Evolutionary conservation across 2,113 vertebrate genomes (phyloP), one percentile per base, ranked within the genome.

Genomic region (Zeus faber): DNA sequence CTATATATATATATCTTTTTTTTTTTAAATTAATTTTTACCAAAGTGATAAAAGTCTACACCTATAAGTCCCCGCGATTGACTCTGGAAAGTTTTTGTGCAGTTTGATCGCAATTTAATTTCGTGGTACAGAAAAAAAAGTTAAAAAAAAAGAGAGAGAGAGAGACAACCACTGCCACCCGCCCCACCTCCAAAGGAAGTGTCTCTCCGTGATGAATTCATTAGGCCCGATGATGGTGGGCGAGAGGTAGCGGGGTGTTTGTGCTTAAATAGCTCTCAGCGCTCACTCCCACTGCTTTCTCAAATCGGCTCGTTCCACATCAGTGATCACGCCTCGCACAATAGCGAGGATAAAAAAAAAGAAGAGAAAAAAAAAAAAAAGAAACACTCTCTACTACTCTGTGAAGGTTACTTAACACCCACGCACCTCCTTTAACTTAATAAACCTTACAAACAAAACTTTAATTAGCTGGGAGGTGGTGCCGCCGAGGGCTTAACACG

Each of bases 391-490:
- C 62, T 58, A 10, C 5, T 57, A 71, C 62, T 81, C 56, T 59
- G 41, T 78, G 81, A 87, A 84, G 79, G 84, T 85, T 84, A 82
- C 70, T 62, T 58, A 14, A 85, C 84, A 66, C 87, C 85, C 80
- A 83, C 85, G 50, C 61, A 53, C 61, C 62, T 53, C 64, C 81
- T 21, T 72, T 81, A 83, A 85, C 76, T 80, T 80, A 81, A 85
- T 84, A 81, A 80, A 72, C 62, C 65, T 72, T 75, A 82, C 80
- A 87, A 88, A 88, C 82, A 86, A 85, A 84, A n/a, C n/a, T 76
- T 74, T 87, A 87, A 89, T 90, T 87, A 88, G 79, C 44, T 67
- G n/a, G 48, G 61, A 81, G 77, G 76, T 65, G 65, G 78, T 80
- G 76, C 72, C 69, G 9, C 49, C n/a, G 56, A 46, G 59, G 37